Conservation (phyloP, 2,888 invertebrate species). For the Acleris cristana region DNA sequence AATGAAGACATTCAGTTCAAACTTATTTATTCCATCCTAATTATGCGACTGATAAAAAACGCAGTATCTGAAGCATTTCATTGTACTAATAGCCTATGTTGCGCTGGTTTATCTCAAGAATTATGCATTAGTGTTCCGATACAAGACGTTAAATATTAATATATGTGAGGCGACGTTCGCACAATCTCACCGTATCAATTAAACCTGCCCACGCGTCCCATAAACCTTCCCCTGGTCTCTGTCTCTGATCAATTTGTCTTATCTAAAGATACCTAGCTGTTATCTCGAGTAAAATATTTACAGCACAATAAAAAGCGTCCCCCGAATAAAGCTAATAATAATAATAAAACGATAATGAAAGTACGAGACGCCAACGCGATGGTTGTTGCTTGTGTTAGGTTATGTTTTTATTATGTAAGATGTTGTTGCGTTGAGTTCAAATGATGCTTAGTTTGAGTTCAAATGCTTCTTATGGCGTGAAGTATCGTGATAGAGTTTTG, state of each 20-base stretch:
- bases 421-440: background rate
- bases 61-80: conserved; percentile 39
- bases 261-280: conserved; percentile 65
- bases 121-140: conserved; percentile 62
- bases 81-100: conserved; percentile 44
- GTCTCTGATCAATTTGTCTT: conserved; percentile 79
- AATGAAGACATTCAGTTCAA: conserved; percentile 28
- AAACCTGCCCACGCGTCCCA: conserved; percentile 70
- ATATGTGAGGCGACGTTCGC: conserved; percentile 65
- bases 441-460: too few relatives aligned
- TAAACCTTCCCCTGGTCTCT: conserved; percentile 63
- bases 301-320: conserved; percentile 77
- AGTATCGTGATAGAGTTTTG: too few relatives aligned
- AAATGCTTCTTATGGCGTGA: too few relatives aligned
- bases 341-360: conserved; percentile 70
- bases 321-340: conserved; percentile 72
- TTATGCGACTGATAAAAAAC: conserved; percentile 28
- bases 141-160: conserved; percentile 69
- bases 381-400: conserved; percentile 33
- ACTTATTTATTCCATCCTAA: conserved; percentile 17
- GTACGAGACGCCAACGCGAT: conserved; percentile 49
- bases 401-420: conserved; percentile 20
- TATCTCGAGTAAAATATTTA: conserved; percentile 81
- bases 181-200: conserved; percentile 75
- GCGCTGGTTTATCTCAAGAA: conserved; percentile 54